Base-by-base conservation (phyloP, 1,140 invertebrate genomes). In the Apis dorsata region DNA sequence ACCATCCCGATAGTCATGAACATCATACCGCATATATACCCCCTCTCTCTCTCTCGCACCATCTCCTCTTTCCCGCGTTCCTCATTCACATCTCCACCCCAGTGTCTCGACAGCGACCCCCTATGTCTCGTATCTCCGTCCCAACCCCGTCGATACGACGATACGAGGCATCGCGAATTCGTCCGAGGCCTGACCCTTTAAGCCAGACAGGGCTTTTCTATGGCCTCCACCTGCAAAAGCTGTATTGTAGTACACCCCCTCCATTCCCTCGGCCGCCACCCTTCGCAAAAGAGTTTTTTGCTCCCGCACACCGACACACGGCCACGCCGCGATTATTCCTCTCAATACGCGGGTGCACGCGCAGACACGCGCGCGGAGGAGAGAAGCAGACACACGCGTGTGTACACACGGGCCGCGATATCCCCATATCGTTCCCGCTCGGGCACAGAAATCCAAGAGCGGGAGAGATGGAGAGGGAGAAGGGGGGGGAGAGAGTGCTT, bases 171-270 rank as follows among this genome's bases (percentile, higher is more conserved):
- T 65, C 88, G 88, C 66, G 83, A 75, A 85, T 88, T 79, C 83
- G 81, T 92, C 81, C 87, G 83, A 89, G 89, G 85, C 83, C 87
- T 90, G 88, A 92, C 91, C 90, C 92, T 93, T 92, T 92, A 92
- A 93, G 91, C 91, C 92, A 93, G 92, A 92, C 92, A 85, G 77
- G 34, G 88, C 89, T 92, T 92, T 92, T 91, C 91, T 92, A 92
- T 92, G 91, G 90, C 90, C 89, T 91, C 89, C 88, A 90, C 87
- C 88, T 91, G 89, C 86, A 85, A 79, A 44, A 82, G 87, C 86
- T 90, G 90, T 91, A 91, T 90, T 89, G 87, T 89, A 86, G 81
- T 82, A 85, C 87, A 11, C 19, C n/a, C n/a, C 79, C 59, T n/a
- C 17, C 24, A 9, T 65, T 11, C 10, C 21, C 24, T 34, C 34